A percentile compares a stretch with the other conserved stretches of the same genome.
Evolutionary conservation across 2,888 invertebrate genomes (phyloP).

Genomic region (Crematogaster levior): DNA sequence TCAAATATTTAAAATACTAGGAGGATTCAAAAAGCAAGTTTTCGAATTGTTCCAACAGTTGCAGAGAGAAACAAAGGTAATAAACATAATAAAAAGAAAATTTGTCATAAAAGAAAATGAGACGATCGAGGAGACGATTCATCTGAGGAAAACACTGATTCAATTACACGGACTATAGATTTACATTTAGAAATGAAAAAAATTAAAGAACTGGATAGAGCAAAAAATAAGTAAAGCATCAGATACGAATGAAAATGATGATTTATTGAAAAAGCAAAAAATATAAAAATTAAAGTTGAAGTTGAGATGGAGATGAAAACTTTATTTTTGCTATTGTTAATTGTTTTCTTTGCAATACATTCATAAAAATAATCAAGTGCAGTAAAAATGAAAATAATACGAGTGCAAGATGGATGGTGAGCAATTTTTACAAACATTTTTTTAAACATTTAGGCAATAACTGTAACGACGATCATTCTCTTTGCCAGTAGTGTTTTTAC

Average conservation of each 20-base stretch:
- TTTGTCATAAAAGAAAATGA: constrained; percentile 15
- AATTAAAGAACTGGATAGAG: not conserved
- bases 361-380: not conserved
- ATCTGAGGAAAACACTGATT: too few species aligned
- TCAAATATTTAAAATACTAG: too few species aligned
- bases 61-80: not conserved
- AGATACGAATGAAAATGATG: too few species aligned
- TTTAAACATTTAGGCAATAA: too few species aligned
- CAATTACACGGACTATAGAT: constrained; percentile 14
- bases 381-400: constrained; percentile 5
- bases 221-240: too few species aligned
- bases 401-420: not conserved
- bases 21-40: not conserved
- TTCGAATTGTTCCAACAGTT: not conserved
- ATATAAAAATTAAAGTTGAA: too few species aligned
- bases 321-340: not conserved
- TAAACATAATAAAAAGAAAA: not conserved
- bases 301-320: too few species aligned
- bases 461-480: too few species aligned
- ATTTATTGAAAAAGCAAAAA: too few species aligned
- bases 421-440: constrained; percentile 4
- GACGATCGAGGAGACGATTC: too few species aligned
- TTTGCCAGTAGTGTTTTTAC: too few species aligned
- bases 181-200: constrained; percentile 14
- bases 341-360: not conserved